These are phyloP conservation scores for Chydorus sphaericus DNA, from an alignment of 2,888 invertebrate genomes.

Conservation along the genomic window DNA sequence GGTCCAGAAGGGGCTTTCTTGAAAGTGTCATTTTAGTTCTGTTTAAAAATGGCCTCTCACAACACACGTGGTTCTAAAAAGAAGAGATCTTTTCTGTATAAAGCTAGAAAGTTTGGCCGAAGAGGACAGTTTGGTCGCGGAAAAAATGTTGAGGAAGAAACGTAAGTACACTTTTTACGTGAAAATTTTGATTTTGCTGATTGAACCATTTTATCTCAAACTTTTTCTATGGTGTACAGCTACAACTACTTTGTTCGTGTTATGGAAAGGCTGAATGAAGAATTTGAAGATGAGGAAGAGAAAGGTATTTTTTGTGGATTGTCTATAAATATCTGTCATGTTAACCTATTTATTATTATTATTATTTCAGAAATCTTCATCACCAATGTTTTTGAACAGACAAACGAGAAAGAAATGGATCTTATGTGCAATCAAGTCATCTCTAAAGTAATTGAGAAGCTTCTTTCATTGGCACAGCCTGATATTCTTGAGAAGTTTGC, in stretches of 20 bases:
- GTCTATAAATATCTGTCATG: neutral
- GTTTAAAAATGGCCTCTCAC: neutral
- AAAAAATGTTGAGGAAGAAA: constrained; percentile 50
- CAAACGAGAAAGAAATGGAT: constrained; percentile 51
- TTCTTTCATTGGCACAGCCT: constrained; percentile 47
- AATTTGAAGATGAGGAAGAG: constrained; percentile 49
- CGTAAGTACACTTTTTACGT: too few species aligned
- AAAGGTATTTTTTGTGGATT: constrained; percentile 45
- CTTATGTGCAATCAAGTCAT: constrained; percentile 65
- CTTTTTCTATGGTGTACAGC: too few species aligned
- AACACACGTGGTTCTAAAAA: constrained; percentile 26
- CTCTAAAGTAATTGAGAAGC: constrained; percentile 57
- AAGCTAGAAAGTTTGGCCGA: constrained; percentile 60
- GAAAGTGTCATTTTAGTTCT: too few species aligned
- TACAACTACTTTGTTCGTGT: constrained; percentile 64
- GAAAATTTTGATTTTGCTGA: too few species aligned
- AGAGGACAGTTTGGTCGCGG: constrained; percentile 57
- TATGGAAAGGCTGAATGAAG: constrained; percentile 47
- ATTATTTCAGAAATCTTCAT: constrained; percentile 44
- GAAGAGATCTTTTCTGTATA: constrained; percentile 48
- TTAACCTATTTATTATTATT: constrained; percentile 3
- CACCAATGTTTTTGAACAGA: constrained; percentile 59
- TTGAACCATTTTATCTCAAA: too few species aligned
- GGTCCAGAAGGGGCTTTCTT: too few species aligned
- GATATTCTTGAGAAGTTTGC: constrained; percentile 47